Evolutionary conservation across 2,888 invertebrate species (phyloP).

Genomic region (Taenaris catops): DNA sequence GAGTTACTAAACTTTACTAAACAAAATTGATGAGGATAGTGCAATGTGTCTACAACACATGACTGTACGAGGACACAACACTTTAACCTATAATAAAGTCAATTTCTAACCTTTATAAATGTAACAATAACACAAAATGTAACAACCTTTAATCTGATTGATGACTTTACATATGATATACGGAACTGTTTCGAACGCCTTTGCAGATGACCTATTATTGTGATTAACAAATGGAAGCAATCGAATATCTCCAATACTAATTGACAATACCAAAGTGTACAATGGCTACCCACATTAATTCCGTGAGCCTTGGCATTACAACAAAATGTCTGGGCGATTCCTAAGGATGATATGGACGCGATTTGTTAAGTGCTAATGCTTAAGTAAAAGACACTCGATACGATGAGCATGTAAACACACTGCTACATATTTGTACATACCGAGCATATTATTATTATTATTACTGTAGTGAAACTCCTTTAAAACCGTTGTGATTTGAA

Average conservation of each 20-base stretch:
- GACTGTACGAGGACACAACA: no score
- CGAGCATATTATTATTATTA: no score
- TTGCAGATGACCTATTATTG: conserved; percentile 19
- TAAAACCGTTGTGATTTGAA: no score
- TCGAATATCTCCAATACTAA: conserved; percentile 49
- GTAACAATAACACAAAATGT: conserved; percentile 11
- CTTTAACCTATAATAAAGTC: no score
- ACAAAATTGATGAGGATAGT: no score
- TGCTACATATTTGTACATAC: conserved; percentile 2
- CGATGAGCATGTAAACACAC: conserved; percentile 36
- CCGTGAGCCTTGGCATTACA: conserved; percentile 66
- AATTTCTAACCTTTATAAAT: conserved; percentile 2
- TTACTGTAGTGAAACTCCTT: no score
- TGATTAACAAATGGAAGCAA: conserved; percentile 32
- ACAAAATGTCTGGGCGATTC: conserved; percentile 51
- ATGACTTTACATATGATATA: conserved; percentile 16
- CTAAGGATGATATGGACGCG: conserved; percentile 54
- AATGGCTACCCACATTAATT: conserved; percentile 59
- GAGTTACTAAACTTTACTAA: no score
- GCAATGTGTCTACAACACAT: no score
- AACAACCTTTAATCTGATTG: conserved; percentile 18
- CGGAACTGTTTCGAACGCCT: conserved; percentile 18
- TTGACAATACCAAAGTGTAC: conserved; percentile 51
- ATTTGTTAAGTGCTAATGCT: conserved; percentile 54
- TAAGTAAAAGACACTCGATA: conserved; percentile 42